Conservation (phyloP, 2,888 invertebrate species). For the Volucella zonaria region DNA sequence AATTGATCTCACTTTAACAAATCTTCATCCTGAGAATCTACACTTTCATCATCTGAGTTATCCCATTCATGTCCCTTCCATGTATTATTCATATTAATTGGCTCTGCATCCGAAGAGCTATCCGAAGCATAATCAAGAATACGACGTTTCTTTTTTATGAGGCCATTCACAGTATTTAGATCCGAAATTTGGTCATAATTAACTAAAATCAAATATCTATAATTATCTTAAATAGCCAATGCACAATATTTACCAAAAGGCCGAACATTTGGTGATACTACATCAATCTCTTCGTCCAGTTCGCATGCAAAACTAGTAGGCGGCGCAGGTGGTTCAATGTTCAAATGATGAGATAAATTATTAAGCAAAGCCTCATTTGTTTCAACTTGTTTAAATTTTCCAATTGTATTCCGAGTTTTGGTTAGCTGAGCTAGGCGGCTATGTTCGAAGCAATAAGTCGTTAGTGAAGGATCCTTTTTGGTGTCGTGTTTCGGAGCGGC, state of each 20-base stretch:
- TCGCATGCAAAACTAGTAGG: constrained; percentile 77
- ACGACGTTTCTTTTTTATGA: constrained; percentile 83
- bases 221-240: background rate
- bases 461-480: constrained; percentile 86
- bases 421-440: constrained; percentile 86
- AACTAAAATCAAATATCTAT: constrained; percentile 74
- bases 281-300: constrained; percentile 83
- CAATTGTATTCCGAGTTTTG: constrained; percentile 85
- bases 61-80: constrained; percentile 87
- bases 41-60: constrained; percentile 90
- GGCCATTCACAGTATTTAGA: constrained; percentile 84
- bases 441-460: constrained; percentile 88
- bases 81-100: constrained; percentile 85
- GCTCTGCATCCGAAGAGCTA: constrained; percentile 85
- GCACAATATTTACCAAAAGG: constrained; percentile 84
- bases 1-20: constrained; percentile 85
- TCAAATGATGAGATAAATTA: constrained; percentile 86
- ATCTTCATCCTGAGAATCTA: constrained; percentile 90
- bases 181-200: constrained; percentile 81
- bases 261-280: constrained; percentile 83
- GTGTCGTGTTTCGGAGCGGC: constrained; percentile 90
- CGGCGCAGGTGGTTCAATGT: constrained; percentile 79
- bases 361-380: constrained; percentile 87
- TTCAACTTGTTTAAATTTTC: constrained; percentile 86
- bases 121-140: constrained; percentile 89